Conservation (phyloP, 2,113 vertebrate genomes). For the Poeciliopsis prolifica region DNA sequence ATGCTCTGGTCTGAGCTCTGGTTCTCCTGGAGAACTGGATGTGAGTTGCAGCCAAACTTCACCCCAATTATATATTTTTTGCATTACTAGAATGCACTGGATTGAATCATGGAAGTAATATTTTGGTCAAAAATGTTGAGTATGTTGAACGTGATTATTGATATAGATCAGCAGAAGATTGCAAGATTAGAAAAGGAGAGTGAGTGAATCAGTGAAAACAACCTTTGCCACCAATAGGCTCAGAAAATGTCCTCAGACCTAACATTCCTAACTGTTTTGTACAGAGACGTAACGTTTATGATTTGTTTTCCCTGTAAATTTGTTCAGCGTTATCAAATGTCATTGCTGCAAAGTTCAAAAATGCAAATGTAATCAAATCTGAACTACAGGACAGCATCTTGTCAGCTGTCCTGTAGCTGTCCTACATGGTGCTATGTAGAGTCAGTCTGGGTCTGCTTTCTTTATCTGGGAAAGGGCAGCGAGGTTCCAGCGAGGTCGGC, state of each 20-base stretch:
- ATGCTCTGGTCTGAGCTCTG: no score
- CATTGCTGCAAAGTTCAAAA: background rate
- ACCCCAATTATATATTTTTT: background rate
- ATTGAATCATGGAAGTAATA: background rate
- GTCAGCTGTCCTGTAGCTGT: no score
- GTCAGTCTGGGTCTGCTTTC: constrained; percentile 37
- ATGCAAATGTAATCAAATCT: background rate
- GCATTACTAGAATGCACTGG: background rate
- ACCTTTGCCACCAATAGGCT: background rate
- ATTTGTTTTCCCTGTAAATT: background rate
- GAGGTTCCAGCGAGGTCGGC: constrained; percentile 8
- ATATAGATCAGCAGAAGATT: background rate
- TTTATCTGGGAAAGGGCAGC: constrained; percentile 40
- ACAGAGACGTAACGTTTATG: background rate
- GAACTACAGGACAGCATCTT: background rate
- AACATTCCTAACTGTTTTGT: background rate
- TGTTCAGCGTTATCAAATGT: background rate
- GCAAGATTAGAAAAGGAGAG: background rate
- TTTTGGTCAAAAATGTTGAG: background rate
- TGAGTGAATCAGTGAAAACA: background rate
- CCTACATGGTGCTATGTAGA: constrained; percentile 1
- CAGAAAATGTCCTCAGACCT: background rate
- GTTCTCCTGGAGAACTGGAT: no score
- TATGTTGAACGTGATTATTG: background rate
- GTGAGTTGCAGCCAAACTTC: no score